Percentiles rank a stretch among this genome's conserved stretches.
Evolutionary conservation across 2,113 vertebrate species (phyloP).

Genomic region (Cettia cetti): DNA sequence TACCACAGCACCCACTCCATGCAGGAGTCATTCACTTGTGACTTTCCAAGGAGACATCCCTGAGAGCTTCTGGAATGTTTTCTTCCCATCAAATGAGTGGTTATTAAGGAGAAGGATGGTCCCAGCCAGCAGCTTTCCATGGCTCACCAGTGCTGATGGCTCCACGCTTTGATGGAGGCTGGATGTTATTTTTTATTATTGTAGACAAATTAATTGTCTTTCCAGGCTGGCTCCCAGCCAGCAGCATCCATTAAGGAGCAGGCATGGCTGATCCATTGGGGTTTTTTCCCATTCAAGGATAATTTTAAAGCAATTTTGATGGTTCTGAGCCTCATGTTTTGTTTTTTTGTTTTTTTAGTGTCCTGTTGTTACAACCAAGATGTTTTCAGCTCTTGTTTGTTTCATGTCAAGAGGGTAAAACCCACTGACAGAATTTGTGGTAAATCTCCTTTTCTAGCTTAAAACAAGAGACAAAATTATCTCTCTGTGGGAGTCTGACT

Average conservation of each 20-base stretch:
- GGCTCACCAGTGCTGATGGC: not conserved
- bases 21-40: not conserved
- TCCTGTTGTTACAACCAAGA: fast-evolving
- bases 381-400: not conserved
- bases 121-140: not conserved
- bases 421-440: not conserved
- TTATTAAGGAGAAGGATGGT: conserved; percentile 16
- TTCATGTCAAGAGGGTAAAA: not conserved
- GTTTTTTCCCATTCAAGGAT: not conserved
- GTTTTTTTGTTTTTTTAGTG: no score
- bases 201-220: conserved; percentile 44
- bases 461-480: not conserved
- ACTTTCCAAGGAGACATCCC: conserved; percentile 7
- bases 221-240: conserved; percentile 37
- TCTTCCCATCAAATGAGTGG: not conserved
- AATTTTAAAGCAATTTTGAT: not conserved
- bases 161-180: not conserved
- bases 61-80: conserved; percentile 1
- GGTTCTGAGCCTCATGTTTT: not conserved
- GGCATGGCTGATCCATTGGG: not conserved
- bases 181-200: conserved; percentile 36
- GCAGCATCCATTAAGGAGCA: conserved; percentile 30
- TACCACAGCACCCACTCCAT: not conserved
- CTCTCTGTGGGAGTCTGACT: not conserved
- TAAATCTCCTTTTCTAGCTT: not conserved